These are phyloP conservation scores for Acropternis orthonyx DNA, from an alignment of 2,797 vertebrate genomes.

Conservation along the genomic window DNA sequence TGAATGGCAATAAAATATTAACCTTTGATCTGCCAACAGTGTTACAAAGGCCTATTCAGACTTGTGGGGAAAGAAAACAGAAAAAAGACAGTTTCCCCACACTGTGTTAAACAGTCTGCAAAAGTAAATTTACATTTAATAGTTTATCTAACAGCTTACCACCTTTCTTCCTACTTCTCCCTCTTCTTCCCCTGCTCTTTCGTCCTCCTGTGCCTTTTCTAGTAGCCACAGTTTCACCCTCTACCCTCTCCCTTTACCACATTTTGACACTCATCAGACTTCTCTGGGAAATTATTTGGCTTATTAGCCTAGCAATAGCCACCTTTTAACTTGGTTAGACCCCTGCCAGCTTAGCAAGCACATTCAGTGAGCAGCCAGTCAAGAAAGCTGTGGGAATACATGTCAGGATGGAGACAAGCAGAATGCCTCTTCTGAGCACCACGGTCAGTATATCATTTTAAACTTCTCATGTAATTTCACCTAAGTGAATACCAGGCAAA, in stretches of 20 bases:
- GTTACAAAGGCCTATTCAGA: not conserved
- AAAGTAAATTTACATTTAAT: not conserved
- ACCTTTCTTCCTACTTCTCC: not conserved
- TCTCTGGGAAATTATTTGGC: not conserved
- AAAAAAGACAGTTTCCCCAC: not conserved
- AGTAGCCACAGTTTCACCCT: not conserved
- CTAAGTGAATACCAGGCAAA: not conserved
- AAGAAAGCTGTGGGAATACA: not conserved
- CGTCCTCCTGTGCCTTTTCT: not conserved
- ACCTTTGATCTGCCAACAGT: not conserved
- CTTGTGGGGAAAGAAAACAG: not conserved
- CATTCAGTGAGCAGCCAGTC: not conserved
- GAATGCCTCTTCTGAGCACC: not conserved
- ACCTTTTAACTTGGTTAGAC: not conserved
- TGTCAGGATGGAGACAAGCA: not conserved
- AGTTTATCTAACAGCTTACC: not conserved
- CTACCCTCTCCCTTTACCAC: not conserved
- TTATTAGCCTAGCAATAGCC: not conserved
- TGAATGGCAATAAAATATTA: not conserved
- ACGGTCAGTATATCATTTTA: not conserved
- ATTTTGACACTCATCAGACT: not conserved
- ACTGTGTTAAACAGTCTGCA: not conserved
- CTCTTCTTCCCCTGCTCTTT: not conserved
- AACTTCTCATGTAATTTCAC: not conserved
- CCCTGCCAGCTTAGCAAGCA: not conserved